phyloP scores from a whole-genome alignment of 2,113 vertebrate species.

The Lagopus leucura region DNA sequence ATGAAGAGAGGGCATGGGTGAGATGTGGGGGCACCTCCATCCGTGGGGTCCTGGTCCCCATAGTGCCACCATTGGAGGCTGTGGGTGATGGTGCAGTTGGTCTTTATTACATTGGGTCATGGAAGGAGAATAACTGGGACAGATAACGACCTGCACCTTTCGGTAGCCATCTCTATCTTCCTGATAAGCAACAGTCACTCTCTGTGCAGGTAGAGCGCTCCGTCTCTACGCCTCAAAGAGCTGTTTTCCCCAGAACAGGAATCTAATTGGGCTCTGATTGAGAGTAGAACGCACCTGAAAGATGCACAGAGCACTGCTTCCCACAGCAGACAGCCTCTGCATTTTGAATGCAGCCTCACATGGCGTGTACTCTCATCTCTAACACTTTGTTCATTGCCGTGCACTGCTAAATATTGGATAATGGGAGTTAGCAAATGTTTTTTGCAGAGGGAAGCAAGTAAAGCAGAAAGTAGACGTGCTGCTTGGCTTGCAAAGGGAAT shows the following conservation, averaged over 20 bases:
- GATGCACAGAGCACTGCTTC: background rate
- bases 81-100: fast-evolving
- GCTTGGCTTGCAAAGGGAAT: background rate
- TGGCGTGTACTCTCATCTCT: fast-evolving
- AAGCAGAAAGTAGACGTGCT: background rate
- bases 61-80: too few relatives aligned
- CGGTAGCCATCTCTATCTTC: background rate
- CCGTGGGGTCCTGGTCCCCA: too few relatives aligned
- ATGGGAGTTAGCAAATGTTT: background rate
- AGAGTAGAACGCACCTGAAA: background rate
- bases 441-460: background rate
- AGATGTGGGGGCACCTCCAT: background rate
- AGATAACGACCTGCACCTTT: background rate
- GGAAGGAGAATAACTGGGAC: background rate
- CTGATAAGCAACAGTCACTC: background rate
- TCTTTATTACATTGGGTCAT: background rate
- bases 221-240: background rate
- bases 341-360: background rate
- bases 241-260: background rate
- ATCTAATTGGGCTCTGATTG: background rate
- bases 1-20: background rate
- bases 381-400: background rate
- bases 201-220: background rate
- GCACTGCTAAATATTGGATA: background rate
- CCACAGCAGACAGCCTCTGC: background rate